Evolutionary conservation across 2,888 invertebrate species (phyloP), one percentile per base, ranked within the genome.

Genomic region (Stenchaetothrips biformis): DNA sequence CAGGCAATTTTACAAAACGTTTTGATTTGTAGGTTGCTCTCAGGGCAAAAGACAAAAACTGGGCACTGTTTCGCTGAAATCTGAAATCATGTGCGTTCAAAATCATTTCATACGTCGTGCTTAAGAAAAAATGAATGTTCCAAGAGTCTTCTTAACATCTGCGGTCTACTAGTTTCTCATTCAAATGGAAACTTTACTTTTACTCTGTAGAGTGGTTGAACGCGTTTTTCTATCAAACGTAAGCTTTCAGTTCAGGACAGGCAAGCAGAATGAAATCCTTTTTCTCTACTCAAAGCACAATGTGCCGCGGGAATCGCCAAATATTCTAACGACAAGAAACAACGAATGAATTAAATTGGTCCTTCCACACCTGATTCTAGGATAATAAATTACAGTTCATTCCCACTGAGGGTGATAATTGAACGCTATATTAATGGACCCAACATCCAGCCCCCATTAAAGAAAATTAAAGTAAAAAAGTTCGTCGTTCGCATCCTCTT

Each of bases 401-500:
- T 74, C 67, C 67, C 67, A 74, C 59, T 7, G 67, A 11, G 21
- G 67, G 25, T 21, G 67, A 74, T 74, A 74, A 74, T 74, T 74
- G 67, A 74, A 74, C 67, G 67, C 67, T 74, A 74, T 25, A 74
- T 74, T 74, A 74, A 74, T 74, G 67, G 67, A 74, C 67, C 67
- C 67, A 74, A 74, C 67, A 74, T n/a, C 67, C 67, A 74, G 67
- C 67, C 67, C 67, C 21, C 67, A 21, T 74, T 25, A 74, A 25
- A 74, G 25, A 37, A 74, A 74, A 21, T 25, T 0, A 13, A 59
- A 59, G 21, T 8, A 74, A 74, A 25, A 74, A 25, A 74, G 67
- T 74, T 74, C 67, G 67, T 74, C 67, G 25, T 11, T 74, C 59
- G 7, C 21, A 25, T 74, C 53, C 53, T 53, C 25, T 74, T 74